Evolutionary conservation across 2,888 invertebrate species (phyloP), one percentile per base, ranked within the genome.

Genomic region (Lithophane leautieri): DNA sequence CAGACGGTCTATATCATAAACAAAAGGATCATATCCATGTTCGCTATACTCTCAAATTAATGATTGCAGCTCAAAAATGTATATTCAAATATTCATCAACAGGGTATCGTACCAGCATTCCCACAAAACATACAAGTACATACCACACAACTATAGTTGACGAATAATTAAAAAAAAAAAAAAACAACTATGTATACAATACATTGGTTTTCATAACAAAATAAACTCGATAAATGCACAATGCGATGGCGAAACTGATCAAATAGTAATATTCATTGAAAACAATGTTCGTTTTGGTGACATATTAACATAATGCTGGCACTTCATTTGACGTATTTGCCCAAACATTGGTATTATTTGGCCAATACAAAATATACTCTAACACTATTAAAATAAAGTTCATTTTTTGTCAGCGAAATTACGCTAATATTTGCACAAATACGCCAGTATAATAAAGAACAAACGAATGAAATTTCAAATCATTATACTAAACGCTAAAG

Each of bases 221-320:
- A 86, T 78, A 71, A 79, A 72, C 80, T 77, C 70, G 72, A 87
- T 88, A 88, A 87, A 87, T 87, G 87, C 86, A 81, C 76, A 75
- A 65, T 69, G 77, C 82, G 44, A 87, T 87, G 87, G 89, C 87
- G 58, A 81, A 67, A 88, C 75, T 71, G 77, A 75, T 50, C 56
- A 63, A 68, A 68, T 70, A 71, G 34, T 74, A 60, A 76, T 83
- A 77, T 73, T 72, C 78, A 19, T 68, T 70, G 52, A 70, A 50
- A 82, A 68, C 25, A 67, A 65, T 85, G 34, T 66, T 84, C 28
- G 42, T 58, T 73, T 73, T 62, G 40, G 54, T 62, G 40, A 62
- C 11, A 14, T n/a, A 28, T 19, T 28, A 50, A 42, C 40, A 22
- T 50, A 50, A 22, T 50, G 50, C 50, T 22, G 22, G 50, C 50